Evolutionary conservation across 2,888 invertebrate genomes (phyloP).

Genomic region (Hipparchia semele): DNA sequence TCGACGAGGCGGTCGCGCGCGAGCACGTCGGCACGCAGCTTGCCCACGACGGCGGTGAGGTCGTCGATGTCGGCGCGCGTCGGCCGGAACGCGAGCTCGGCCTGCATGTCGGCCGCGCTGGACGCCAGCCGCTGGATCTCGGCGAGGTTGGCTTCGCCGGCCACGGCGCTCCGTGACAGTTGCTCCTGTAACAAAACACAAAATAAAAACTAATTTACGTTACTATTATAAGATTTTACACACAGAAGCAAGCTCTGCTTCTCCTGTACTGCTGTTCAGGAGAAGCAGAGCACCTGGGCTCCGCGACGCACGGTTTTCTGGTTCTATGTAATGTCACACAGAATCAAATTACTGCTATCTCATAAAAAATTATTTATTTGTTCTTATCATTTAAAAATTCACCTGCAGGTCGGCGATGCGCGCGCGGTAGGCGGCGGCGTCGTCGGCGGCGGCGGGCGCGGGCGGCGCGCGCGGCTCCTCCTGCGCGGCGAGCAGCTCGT

Average conservation of each 20-base stretch:
- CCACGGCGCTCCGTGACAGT: conserved; percentile 69
- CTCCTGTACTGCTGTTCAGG: too few relatives aligned
- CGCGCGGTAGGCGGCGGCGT: conserved; percentile 57
- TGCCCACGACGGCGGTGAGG: conserved; percentile 71
- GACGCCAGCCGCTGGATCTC: conserved; percentile 82
- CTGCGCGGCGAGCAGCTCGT: conserved; percentile 69
- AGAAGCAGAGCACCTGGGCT: too few relatives aligned
- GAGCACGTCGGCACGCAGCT: conserved; percentile 59
- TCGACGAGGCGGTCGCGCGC: conserved; percentile 52
- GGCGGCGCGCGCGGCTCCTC: conserved; percentile 44
- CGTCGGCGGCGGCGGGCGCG: conserved; percentile 46
- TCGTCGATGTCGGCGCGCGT: conserved; percentile 82
- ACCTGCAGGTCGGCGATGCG: conserved; percentile 72
- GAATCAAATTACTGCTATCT: too few relatives aligned
- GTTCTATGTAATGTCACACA: too few relatives aligned
- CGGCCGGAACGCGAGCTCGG: conserved; percentile 83
- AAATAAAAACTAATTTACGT: not conserved
- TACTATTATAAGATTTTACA: not conserved
- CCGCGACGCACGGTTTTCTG: too few relatives aligned
- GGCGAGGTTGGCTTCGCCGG: conserved; percentile 82
- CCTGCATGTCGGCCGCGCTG: conserved; percentile 77
- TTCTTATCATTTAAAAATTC: not conserved
- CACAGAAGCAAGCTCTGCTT: too few relatives aligned
- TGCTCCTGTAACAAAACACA: conserved; percentile 56
- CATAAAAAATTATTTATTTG: too few relatives aligned